These are phyloP conservation scores for Dicentrarchus labrax DNA, from an alignment of 2,113 vertebrate species.

Conservation along the genomic window DNA sequence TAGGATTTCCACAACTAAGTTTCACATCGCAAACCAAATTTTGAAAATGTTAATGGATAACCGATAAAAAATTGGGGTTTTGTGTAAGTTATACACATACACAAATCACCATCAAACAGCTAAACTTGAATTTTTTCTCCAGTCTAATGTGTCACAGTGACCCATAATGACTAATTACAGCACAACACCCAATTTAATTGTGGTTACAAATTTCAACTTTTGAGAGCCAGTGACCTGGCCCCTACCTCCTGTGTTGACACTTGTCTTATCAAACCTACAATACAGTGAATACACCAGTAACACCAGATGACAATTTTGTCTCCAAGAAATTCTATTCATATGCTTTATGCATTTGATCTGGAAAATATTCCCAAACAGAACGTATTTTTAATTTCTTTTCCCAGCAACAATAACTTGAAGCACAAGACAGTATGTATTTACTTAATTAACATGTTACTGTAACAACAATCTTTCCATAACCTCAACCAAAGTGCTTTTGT, in stretches of 20 bases:
- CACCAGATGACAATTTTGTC: not conserved
- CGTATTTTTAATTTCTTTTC: not conserved
- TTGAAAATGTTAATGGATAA: not conserved
- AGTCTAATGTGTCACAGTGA: too few relatives aligned
- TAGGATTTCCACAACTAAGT: not conserved
- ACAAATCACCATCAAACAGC: not conserved
- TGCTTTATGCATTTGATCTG: not conserved
- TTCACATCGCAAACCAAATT: not conserved
- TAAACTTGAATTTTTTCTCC: not conserved
- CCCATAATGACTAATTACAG: not conserved
- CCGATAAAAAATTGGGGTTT: not conserved
- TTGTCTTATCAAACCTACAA: not conserved
- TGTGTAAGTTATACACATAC: not conserved
- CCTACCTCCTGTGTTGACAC: not conserved
- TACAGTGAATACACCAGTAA: not conserved
- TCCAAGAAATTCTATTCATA: not conserved
- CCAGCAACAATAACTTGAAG: not conserved
- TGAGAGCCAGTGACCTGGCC: not conserved
- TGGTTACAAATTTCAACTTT: not conserved
- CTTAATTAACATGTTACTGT: not conserved
- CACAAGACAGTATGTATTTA: too few relatives aligned
- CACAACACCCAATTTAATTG: not conserved
- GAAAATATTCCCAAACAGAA: not conserved
- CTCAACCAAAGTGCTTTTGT: not conserved
- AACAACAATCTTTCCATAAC: not conserved